Conservation (phyloP, 2,113 vertebrate species). For the Leptocoma aspasia region DNA sequence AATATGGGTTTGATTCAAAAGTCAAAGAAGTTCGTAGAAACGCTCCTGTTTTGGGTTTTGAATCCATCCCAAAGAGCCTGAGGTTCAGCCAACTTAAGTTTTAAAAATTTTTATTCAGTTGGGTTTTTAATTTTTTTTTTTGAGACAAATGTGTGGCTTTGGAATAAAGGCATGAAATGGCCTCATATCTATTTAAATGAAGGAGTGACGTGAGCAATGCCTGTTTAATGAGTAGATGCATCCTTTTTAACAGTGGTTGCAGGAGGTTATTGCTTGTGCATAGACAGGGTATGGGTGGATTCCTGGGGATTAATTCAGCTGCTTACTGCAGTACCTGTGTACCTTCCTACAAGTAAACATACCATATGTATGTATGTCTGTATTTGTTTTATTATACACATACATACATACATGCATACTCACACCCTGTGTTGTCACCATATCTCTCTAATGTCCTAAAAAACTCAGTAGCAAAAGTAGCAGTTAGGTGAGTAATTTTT, state of each 20-base stretch:
- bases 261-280: not conserved
- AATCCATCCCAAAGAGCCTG: slow-evolving; percentile 46
- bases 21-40: slow-evolving; percentile 41
- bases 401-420: slow-evolving; percentile 32
- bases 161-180: not conserved
- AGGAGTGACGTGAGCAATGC: not conserved
- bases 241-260: not conserved
- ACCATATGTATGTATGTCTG: not conserved
- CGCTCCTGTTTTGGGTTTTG: slow-evolving; percentile 19
- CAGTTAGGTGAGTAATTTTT: slow-evolving; percentile 21
- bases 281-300: not conserved
- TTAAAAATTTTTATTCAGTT: slow-evolving; percentile 4
- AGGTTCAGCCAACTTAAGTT: slow-evolving; percentile 5
- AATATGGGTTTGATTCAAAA: slow-evolving; percentile 60
- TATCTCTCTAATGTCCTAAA: not conserved
- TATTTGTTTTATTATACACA: slow-evolving; percentile 18
- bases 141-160: not conserved
- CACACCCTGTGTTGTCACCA: not conserved
- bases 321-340: not conserved
- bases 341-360: not conserved
- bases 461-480: not conserved
- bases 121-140: not conserved
- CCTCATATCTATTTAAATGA: not conserved
- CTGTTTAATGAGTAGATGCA: not conserved
- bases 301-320: not conserved